phyloP scores from a whole-genome alignment of 92 coral and sea anemone species.

The Porites lobata region DNA sequence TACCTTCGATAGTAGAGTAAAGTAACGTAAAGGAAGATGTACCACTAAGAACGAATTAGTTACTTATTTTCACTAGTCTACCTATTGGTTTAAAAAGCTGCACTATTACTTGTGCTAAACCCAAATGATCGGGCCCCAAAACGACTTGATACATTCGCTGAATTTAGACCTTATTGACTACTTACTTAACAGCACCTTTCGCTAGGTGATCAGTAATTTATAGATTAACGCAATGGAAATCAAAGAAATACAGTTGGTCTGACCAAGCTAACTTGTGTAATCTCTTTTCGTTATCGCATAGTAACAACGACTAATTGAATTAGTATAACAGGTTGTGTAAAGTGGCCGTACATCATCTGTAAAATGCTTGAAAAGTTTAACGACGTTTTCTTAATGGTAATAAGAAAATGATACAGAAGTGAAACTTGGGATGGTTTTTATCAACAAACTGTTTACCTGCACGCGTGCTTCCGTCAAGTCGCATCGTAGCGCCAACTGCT shows the following conservation, averaged over 20 bases:
- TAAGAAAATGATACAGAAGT: not conserved
- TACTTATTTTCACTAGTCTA: not conserved
- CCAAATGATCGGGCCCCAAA: too few species aligned
- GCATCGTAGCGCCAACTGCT: slow-evolving; percentile 95
- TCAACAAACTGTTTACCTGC: slow-evolving; percentile 77
- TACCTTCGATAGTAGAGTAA: not conserved
- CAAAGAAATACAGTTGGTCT: not conserved
- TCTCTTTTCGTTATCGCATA: slow-evolving; percentile 50
- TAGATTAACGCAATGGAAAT: too few species aligned
- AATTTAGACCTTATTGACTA: too few species aligned
- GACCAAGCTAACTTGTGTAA: slow-evolving; percentile 12
- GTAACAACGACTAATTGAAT: slow-evolving; percentile 72
- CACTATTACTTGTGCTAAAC: too few species aligned
- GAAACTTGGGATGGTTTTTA: not conserved
- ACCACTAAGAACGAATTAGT: not conserved
- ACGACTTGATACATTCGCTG: too few species aligned
- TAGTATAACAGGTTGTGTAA: slow-evolving; percentile 59
- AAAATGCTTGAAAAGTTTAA: slow-evolving; percentile 5
- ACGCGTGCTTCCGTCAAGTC: slow-evolving; percentile 99
- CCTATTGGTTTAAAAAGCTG: too few species aligned
- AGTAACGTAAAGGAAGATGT: not conserved
- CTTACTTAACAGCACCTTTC: too few species aligned
- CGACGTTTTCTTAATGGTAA: not conserved
- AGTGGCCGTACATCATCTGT: slow-evolving; percentile 39
- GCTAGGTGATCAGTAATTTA: too few species aligned